These are phyloP conservation scores for Drosophila sordidapex DNA, from an alignment of 2,888 invertebrate species.

Conservation along the genomic window DNA sequence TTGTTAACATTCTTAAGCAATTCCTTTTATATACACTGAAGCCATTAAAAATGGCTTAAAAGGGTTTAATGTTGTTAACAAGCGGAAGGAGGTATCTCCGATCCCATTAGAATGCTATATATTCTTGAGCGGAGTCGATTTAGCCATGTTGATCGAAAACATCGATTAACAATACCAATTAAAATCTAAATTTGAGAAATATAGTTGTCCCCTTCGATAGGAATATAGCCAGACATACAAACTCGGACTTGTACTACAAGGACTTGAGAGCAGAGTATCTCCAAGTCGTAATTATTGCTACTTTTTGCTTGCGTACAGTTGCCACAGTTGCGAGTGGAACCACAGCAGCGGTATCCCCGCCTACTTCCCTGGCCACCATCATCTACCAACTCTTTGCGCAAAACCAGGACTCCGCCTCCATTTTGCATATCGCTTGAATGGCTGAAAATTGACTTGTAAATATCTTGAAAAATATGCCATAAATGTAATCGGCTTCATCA, in stretches of 20 bases:
- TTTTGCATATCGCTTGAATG: slow-evolving; percentile 17
- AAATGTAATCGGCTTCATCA: slow-evolving; percentile 30
- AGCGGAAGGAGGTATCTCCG: neutral
- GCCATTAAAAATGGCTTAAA: neutral
- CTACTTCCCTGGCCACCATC: neutral
- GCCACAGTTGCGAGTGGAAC: slow-evolving; percentile 7
- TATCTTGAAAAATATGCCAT: slow-evolving; percentile 21
- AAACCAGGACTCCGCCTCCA: slow-evolving; percentile 4
- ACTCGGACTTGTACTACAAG: neutral
- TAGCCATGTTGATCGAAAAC: neutral
- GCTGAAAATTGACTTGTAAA: slow-evolving; percentile 26
- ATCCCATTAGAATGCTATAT: neutral
- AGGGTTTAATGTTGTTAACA: neutral
- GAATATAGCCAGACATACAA: neutral
- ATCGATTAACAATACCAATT: no score
- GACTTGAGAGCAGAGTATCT: neutral
- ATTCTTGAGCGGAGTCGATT: neutral
- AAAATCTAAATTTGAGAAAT: no score
- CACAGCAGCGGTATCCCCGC: neutral
- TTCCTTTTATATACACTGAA: neutral
- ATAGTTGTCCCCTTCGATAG: no score
- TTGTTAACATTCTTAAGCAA: slow-evolving; percentile 14
- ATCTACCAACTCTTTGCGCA: neutral
- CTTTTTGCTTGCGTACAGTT: slow-evolving; percentile 4
- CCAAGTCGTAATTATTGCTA: neutral